A percentile compares a stretch with the other conserved stretches of the same genome.
Conservation (phyloP, 2,113 vertebrate species). For the Myrmecophaga tridactyla region DNA sequence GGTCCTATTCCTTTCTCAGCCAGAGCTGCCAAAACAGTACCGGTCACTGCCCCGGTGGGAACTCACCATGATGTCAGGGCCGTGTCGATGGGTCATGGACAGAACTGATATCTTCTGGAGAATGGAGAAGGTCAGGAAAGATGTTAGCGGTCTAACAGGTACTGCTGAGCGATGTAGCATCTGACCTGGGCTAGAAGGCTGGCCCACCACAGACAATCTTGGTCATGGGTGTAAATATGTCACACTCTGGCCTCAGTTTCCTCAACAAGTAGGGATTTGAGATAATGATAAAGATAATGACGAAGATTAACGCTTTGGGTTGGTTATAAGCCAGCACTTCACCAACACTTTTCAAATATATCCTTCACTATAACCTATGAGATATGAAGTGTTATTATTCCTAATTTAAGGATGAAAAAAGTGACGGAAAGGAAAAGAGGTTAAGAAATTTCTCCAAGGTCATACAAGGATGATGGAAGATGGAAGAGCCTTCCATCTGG, state of each 20-base stretch:
- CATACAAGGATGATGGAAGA: neutral
- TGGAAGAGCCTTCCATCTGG: neutral
- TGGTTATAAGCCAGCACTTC: neutral
- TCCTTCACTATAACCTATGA: neutral
- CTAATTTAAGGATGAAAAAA: neutral
- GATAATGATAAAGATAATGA: neutral
- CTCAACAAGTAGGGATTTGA: neutral
- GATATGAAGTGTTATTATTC: neutral
- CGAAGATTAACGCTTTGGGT: neutral
- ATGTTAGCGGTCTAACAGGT: neutral
- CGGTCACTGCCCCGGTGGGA: fast-evolving
- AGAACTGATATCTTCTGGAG: neutral
- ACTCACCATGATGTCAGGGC: fast-evolving
- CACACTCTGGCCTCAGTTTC: neutral
- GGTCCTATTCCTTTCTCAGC: neutral
- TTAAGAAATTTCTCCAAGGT: neutral
- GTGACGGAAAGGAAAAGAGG: neutral
- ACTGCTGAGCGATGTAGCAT: neutral
- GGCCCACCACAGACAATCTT: no score
- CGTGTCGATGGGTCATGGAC: neutral
- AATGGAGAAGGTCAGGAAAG: neutral
- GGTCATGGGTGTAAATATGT: no score
- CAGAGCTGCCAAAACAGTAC: neutral
- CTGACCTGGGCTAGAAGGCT: neutral
- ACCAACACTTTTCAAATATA: neutral